Percentiles rank a stretch among this genome's conserved stretches.
These are phyloP conservation scores for Myotis planiceps DNA, from an alignment of 2,797 vertebrate genomes.

Conservation along the genomic window DNA sequence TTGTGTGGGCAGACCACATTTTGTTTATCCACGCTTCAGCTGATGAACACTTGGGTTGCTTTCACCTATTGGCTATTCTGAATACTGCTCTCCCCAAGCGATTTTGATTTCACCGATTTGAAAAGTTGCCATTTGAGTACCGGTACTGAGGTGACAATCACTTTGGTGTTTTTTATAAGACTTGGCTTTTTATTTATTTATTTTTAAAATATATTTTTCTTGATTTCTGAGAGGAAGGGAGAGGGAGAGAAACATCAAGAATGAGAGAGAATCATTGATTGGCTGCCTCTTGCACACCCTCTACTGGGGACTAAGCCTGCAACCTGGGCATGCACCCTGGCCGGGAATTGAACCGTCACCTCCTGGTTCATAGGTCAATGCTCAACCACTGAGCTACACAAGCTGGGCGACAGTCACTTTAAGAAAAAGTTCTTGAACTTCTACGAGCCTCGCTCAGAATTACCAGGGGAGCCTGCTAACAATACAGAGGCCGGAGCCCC, in stretches of 20 bases:
- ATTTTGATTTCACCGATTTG: background rate
- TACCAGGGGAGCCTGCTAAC: background rate
- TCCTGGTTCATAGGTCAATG: too few relatives aligned
- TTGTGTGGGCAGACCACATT: background rate
- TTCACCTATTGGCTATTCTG: background rate
- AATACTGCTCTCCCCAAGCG: background rate
- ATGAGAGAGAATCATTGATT: too few relatives aligned
- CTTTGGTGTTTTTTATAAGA: background rate
- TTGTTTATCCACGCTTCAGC: background rate
- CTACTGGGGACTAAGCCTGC: too few relatives aligned
- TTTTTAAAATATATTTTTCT: too few relatives aligned
- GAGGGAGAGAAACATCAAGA: too few relatives aligned
- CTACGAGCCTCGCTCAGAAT: fast-evolving
- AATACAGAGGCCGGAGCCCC: background rate
- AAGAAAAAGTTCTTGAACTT: background rate
- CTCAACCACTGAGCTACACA: too few relatives aligned
- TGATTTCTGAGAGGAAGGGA: too few relatives aligned
- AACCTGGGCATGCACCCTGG: too few relatives aligned
- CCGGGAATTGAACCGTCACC: too few relatives aligned
- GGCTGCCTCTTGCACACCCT: too few relatives aligned
- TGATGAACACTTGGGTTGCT: background rate
- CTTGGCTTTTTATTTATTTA: too few relatives aligned
- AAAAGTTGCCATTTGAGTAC: background rate
- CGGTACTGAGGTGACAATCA: background rate
- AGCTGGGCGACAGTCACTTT: too few relatives aligned